These are phyloP conservation scores for Octodon degus DNA, from an alignment of 2,113 vertebrate genomes.

Conservation along the genomic window DNA sequence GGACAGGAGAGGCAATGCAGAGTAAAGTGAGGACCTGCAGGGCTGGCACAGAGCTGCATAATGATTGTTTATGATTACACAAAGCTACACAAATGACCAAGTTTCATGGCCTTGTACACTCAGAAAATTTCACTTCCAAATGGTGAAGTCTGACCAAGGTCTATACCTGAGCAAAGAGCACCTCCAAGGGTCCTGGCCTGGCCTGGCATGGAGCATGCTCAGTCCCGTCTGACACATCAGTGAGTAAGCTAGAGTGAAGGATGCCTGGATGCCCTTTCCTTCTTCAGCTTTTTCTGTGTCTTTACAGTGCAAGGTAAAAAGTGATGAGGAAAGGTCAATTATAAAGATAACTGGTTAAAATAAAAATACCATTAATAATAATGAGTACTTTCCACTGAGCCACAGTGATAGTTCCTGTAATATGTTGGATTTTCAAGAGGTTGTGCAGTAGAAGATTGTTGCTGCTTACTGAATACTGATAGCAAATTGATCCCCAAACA, in stretches of 20 bases:
- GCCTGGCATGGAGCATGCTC: no score
- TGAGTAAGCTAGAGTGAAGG: no score
- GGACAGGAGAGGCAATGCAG: not conserved
- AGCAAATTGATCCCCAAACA: not conserved
- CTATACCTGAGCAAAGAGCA: not conserved
- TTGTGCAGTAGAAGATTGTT: not conserved
- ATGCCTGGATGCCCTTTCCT: not conserved
- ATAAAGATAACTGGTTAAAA: no score
- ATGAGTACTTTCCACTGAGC: not conserved
- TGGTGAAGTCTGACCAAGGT: not conserved
- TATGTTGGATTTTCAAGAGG: not conserved
- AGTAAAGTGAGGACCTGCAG: not conserved
- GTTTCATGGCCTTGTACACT: not conserved
- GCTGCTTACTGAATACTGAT: not conserved
- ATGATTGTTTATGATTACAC: not conserved
- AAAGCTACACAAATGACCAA: not conserved
- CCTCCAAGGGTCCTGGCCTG: not conserved
- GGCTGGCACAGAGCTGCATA: no score
- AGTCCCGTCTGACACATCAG: no score
- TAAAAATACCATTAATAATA: not conserved
- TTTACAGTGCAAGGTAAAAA: not conserved
- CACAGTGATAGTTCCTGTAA: not conserved
- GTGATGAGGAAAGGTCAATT: no score
- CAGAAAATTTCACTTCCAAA: not conserved
- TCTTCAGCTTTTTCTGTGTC: not conserved